Base-by-base conservation (phyloP, 2,797 vertebrate species). In the Alfaro cultratus region DNA sequence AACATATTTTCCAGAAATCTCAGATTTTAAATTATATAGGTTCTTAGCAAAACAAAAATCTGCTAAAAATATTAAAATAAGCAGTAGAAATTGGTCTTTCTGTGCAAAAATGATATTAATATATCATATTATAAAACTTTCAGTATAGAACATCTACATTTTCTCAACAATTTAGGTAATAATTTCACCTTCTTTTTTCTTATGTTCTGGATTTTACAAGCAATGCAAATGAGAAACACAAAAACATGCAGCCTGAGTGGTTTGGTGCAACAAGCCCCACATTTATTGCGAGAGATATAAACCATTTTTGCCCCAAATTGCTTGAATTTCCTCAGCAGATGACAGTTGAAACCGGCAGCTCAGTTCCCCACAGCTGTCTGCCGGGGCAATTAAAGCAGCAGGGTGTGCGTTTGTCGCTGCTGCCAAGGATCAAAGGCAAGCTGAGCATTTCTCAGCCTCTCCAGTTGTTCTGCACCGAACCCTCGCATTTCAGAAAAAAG, bases 321-420 rank as follows among this genome's bases (percentile, higher is more conserved):
- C 10, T 39, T 55, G 49, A 55, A 49, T 62, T 18, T 45, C 64
- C n/a, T 12, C 26, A 41, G 36, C 47, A 71, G 68, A 71, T 39
- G 10, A 45, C 29, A 49, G 57, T 13, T 77, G 36, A 57, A 72
- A 6, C n/a, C 45, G 23, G 23, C 16, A 1, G 34, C 39, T 49
- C 16, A 9, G 73, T 45, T 55, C 43, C n/a, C 51, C 55, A 41
- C 81, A 57, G 51, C n/a, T 47, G 51, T 75, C 76, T 74, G 29
- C 64, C 47, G 1, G 71, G 16, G 51, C 64, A 57, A 23, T 46
- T 74, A 53, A 21, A 74, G 31, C 34, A 21, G 55, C 62, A 41
- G 43, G 53, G n/a, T 62, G 73, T 47, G 49, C 31, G 57, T 23
- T 16, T 62, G 67, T 39, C 60, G 12, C 43, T 0, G 79, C 79